These are phyloP conservation scores for Bombus fervidus DNA, from an alignment of 1,140 invertebrate species.

Conservation along the genomic window DNA sequence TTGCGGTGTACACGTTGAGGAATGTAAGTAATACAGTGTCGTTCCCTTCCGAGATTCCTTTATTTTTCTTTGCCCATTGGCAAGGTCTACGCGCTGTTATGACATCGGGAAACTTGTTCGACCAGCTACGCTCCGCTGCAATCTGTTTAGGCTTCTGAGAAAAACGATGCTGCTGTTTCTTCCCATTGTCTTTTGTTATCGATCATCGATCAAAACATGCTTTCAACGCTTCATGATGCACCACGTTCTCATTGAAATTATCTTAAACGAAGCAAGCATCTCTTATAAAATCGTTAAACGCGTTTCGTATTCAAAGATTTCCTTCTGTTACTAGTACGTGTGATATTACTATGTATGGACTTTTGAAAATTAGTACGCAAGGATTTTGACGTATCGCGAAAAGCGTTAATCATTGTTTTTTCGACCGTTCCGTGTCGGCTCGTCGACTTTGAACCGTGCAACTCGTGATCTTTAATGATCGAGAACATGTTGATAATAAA, in stretches of 20 bases:
- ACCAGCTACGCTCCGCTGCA: constrained; percentile 23
- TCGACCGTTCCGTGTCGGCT: too few species aligned
- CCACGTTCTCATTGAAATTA: too few species aligned
- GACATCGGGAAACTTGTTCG: constrained; percentile 54
- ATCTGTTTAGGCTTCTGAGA: constrained; percentile 42
- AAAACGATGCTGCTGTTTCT: constrained; percentile 13
- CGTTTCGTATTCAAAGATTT: neutral
- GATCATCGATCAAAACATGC: neutral
- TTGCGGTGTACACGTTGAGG: neutral
- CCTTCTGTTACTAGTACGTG: neutral
- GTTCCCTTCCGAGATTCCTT: neutral
- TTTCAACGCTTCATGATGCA: neutral
- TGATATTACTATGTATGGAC: too few species aligned
- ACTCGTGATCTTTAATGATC: neutral
- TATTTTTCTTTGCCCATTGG: neutral
- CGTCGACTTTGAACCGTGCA: neutral
- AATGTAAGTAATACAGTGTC: neutral
- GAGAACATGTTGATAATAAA: neutral
- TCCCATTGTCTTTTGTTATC: constrained; percentile 3
- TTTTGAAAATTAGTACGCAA: constrained; percentile 1
- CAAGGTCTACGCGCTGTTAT: constrained; percentile 1
- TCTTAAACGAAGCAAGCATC: too few species aligned
- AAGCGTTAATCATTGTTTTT: neutral
- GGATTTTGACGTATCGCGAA: neutral
- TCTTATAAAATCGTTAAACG: neutral